Evolutionary conservation across 2,888 invertebrate species (phyloP), one percentile per base, ranked within the genome.

Genomic region (Parnassius orleans): DNA sequence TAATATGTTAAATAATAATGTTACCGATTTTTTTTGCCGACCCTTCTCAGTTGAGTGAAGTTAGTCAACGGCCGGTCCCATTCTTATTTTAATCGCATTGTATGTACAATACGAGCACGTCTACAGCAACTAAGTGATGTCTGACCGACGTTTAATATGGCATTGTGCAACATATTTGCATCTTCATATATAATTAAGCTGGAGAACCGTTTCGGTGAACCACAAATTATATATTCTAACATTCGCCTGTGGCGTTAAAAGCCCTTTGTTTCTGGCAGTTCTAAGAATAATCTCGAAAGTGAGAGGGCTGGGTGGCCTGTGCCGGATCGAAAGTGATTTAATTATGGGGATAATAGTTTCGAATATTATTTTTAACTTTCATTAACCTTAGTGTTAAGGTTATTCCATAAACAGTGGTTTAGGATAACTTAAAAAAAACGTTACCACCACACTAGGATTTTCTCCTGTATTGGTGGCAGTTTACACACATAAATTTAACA

Each of bases 141-240:
- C 51, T 24, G 43, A 43, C 48, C 53, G 53, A 59, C 56, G 55
- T 53, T 63, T 60, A 63, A 63, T 63, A 63, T 43, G 11, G 59
- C 53, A 63, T 59, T 60, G 60, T 63, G 63, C 67, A 65, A 65
- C 68, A 66, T 63, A 68, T 65, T 65, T 60, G 66, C 66, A 65
- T 65, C 59, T 65, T 63, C 66, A 64, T 66, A 65, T 69, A 66
- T 70, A 72, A 72, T 72, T 71, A 72, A 66, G 63, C 64, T 61
- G 65, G 53, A 42, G 14, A 10, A 59, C 46, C 61, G 52, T 60
- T 68, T 67, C 59, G 66, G 65, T 61, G 54, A 66, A 68, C 72
- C 69, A 69, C 72, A 71, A 71, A 72, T 69, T 69, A 70, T 65
- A 62, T 57, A 66, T 68, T 69, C 68, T 72, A 71, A 72, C 65